phyloP scores from a whole-genome alignment of 2,888 invertebrate genomes.

The Cremastobaeus sp. region DNA sequence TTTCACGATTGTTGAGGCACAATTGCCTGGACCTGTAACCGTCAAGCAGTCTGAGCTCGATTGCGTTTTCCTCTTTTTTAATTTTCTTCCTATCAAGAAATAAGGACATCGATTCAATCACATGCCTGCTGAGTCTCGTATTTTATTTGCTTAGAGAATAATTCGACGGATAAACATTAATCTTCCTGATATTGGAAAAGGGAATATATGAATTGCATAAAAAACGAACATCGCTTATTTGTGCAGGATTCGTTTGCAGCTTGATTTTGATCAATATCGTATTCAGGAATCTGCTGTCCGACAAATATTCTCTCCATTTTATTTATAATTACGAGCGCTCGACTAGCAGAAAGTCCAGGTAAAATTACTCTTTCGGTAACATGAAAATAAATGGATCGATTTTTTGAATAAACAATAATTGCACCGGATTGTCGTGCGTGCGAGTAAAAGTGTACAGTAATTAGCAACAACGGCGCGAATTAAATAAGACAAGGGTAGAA shows the following conservation, averaged over 20 bases:
- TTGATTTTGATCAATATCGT: slow-evolving; percentile 16
- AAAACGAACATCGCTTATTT: no score
- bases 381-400: no score
- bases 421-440: no score
- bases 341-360: no score
- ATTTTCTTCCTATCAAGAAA: slow-evolving; percentile 4
- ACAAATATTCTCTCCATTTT: neutral
- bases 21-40: slow-evolving; percentile 38
- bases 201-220: no score
- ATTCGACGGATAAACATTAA: no score
- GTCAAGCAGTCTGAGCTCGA: neutral
- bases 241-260: slow-evolving; percentile 5
- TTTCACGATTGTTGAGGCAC: slow-evolving; percentile 50
- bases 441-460: no score
- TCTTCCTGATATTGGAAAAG: neutral
- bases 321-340: no score
- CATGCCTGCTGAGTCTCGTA: neutral
- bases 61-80: slow-evolving; percentile 10
- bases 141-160: slow-evolving; percentile 23
- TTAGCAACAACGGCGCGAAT: no score
- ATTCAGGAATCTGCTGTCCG: neutral
- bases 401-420: no score
- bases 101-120: slow-evolving; percentile 22
- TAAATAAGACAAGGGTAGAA: no score
- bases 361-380: no score